Conservation (phyloP, 2,888 invertebrate species). For the Agriopis aurantiaria region DNA sequence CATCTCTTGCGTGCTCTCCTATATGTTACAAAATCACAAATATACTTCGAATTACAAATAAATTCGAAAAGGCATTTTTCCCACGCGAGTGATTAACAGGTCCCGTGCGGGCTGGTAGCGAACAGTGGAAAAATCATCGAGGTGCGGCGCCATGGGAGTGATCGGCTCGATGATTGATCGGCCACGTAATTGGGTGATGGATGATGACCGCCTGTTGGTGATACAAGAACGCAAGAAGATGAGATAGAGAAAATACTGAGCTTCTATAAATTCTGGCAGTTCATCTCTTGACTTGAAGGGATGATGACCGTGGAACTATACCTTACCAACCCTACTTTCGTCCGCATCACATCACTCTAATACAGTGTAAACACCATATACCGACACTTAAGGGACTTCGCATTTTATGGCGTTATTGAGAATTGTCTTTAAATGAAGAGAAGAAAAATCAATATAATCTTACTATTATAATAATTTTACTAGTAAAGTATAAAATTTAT, state of each 20-base stretch:
- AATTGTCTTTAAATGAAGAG: too few relatives aligned
- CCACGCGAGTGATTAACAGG: slow-evolving; percentile 80
- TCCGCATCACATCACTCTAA: too few relatives aligned
- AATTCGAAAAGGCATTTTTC: slow-evolving; percentile 57
- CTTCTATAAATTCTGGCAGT: neutral
- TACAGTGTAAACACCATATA: too few relatives aligned
- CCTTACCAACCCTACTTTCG: too few relatives aligned
- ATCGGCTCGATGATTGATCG: slow-evolving; percentile 91
- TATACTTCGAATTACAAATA: slow-evolving; percentile 7
- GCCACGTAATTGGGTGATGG: slow-evolving; percentile 92
- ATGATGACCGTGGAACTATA: neutral
- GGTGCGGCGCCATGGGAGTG: slow-evolving; percentile 75
- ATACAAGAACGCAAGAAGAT: slow-evolving; percentile 7
- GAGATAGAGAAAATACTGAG: neutral
- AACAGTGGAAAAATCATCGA: slow-evolving; percentile 80
- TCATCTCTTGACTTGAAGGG: neutral
- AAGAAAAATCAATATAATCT: too few relatives aligned
- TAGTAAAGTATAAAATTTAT: too few relatives aligned
- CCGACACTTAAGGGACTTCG: too few relatives aligned
- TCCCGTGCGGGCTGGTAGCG: slow-evolving; percentile 67
- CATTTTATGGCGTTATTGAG: too few relatives aligned
- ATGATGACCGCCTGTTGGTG: slow-evolving; percentile 72
- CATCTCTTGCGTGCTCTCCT: too few relatives aligned
- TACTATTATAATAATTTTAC: too few relatives aligned
- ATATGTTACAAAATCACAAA: neutral